Percentiles rank a stretch among this genome's conserved stretches.
phyloP scores from a whole-genome alignment of 1,140 invertebrate genomes.

The Bicyclus anynana region DNA sequence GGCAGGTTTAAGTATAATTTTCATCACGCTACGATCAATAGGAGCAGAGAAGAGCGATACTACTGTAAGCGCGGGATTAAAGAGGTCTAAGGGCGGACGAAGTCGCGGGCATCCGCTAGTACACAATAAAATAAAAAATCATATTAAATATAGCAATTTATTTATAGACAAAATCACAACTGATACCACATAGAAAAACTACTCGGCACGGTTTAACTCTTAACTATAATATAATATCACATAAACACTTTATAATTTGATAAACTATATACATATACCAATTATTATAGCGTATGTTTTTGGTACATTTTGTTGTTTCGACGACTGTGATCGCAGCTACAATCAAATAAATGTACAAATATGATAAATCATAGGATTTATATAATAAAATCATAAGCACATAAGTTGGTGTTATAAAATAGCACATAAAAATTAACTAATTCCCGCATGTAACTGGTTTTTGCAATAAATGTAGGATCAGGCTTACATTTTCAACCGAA shows the following conservation, averaged over 20 bases:
- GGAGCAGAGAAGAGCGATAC: no score
- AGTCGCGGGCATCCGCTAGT: background rate
- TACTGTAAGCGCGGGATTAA: no score
- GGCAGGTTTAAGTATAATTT: no score
- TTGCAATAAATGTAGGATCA: no score
- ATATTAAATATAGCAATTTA: constrained; percentile 58
- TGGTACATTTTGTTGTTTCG: constrained; percentile 47
- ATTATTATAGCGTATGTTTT: constrained; percentile 36
- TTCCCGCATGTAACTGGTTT: no score
- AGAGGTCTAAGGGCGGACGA: background rate
- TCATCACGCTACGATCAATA: no score
- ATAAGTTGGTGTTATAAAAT: background rate
- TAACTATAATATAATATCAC: constrained; percentile 74
- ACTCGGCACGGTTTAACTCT: constrained; percentile 76
- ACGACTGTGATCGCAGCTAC: constrained; percentile 45
- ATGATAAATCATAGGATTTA: background rate
- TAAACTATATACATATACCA: constrained; percentile 67
- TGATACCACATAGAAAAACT: constrained; percentile 77
- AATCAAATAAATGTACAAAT: constrained; percentile 40
- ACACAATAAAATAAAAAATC: constrained; percentile 17
- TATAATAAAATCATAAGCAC: background rate
- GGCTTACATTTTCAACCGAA: no score
- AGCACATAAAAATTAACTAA: no score
- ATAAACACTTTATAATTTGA: constrained; percentile 74
- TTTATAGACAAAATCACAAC: constrained; percentile 75